phyloP scores from a whole-genome alignment of 2,113 vertebrate genomes.

The Myrmecophaga tridactyla region DNA sequence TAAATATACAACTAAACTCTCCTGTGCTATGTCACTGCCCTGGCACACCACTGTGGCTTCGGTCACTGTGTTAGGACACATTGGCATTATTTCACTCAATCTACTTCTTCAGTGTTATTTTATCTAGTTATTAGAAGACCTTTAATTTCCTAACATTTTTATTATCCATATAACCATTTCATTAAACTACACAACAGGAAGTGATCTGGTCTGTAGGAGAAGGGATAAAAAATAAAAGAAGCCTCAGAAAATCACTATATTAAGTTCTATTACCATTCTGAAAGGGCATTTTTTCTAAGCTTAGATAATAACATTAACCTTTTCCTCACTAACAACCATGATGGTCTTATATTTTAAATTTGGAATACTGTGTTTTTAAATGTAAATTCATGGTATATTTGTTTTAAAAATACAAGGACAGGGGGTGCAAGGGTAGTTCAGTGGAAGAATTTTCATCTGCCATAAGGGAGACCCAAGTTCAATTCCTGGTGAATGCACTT shows the following conservation, averaged over 20 bases:
- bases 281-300: slow-evolving; percentile 41
- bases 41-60: neutral
- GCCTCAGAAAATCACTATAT: neutral
- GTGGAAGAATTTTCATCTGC: no score
- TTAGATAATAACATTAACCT: slow-evolving; percentile 24
- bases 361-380: slow-evolving; percentile 34
- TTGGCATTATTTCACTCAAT: neutral
- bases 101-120: neutral
- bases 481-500: no score
- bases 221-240: neutral
- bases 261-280: neutral
- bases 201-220: neutral
- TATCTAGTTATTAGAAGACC: neutral
- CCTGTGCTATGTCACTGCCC: neutral
- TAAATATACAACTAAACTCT: neutral
- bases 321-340: neutral
- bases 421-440: no score
- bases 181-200: neutral
- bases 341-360: slow-evolving; percentile 45
- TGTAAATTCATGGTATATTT: neutral
- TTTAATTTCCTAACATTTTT: slow-evolving; percentile 8
- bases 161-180: neutral
- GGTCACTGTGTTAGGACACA: neutral
- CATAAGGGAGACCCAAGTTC: no score
- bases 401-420: no score